phyloP scores from a whole-genome alignment of 2,797 vertebrate species.

The Ispidina lecontei region DNA sequence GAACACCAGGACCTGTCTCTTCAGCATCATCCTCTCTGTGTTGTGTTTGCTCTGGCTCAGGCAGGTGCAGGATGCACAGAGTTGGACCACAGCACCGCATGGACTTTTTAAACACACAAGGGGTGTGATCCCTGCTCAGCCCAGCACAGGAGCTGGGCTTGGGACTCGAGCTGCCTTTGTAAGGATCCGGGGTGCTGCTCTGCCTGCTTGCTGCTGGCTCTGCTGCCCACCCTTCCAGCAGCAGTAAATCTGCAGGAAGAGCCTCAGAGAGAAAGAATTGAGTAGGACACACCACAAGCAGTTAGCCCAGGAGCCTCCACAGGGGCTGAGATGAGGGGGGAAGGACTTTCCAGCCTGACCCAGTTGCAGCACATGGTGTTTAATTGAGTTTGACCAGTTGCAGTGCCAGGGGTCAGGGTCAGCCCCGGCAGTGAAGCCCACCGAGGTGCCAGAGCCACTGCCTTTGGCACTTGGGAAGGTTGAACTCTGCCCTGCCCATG shows the following conservation, averaged over 20 bases:
- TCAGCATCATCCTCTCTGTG: fast-evolving
- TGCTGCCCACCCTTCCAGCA: not conserved
- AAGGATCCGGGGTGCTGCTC: fast-evolving
- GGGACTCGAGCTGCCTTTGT: fast-evolving
- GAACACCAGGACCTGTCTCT: not conserved
- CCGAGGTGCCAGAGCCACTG: fast-evolving
- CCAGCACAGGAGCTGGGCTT: fast-evolving
- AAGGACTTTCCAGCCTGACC: not conserved
- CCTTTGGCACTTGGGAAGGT: not conserved
- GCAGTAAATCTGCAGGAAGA: not conserved
- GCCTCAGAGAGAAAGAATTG: not conserved
- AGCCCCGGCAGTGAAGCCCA: not conserved
- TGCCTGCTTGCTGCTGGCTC: not conserved
- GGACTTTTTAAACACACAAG: fast-evolving
- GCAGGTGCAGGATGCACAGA: not conserved
- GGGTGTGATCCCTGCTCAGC: not conserved
- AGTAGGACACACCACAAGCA: not conserved
- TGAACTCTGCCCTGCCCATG: not conserved
- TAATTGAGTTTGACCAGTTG: conserved; percentile 44
- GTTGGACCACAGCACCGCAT: fast-evolving
- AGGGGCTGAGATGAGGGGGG: not conserved
- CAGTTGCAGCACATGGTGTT: not conserved
- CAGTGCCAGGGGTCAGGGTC: not conserved
- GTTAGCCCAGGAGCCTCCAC: not conserved
- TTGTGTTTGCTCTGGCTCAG: not conserved